Percentiles rank a stretch among this genome's conserved stretches.
Conservation (phyloP, 2,113 vertebrate genomes). For the Centropristis striata region DNA sequence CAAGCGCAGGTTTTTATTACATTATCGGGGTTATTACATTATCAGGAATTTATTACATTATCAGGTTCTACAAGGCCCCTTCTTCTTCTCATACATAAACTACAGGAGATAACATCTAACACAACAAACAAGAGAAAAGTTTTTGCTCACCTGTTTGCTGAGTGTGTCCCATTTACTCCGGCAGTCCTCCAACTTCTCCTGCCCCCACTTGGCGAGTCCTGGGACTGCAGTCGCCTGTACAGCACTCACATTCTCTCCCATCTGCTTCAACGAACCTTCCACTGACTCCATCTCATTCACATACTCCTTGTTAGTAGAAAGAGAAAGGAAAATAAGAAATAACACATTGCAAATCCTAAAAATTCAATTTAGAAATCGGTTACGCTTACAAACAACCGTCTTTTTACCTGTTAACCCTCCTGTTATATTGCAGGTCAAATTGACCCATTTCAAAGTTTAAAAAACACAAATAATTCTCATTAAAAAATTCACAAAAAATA, state of each 20-base stretch:
- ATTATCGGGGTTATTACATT: too few relatives aligned
- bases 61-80: too few relatives aligned
- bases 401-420: too few relatives aligned
- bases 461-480: too few relatives aligned
- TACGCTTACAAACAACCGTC: too few relatives aligned
- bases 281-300: slow-evolving; percentile 83
- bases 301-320: slow-evolving; percentile 65
- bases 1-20: too few relatives aligned
- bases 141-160: slow-evolving; percentile 90
- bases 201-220: slow-evolving; percentile 87
- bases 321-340: neutral
- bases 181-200: slow-evolving; percentile 83
- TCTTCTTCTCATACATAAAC: neutral
- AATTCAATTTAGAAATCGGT: too few relatives aligned
- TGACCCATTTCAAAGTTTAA: too few relatives aligned
- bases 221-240: slow-evolving; percentile 85
- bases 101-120: neutral
- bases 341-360: neutral
- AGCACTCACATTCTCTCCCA: slow-evolving; percentile 88
- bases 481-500: too few relatives aligned
- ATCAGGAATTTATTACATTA: too few relatives aligned
- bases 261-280: slow-evolving; percentile 91
- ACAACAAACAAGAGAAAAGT: neutral
- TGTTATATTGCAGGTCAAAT: neutral
- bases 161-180: slow-evolving; percentile 89